Evolutionary conservation across 2,113 vertebrate species (phyloP).

Genomic region (Callopanchax toddi): DNA sequence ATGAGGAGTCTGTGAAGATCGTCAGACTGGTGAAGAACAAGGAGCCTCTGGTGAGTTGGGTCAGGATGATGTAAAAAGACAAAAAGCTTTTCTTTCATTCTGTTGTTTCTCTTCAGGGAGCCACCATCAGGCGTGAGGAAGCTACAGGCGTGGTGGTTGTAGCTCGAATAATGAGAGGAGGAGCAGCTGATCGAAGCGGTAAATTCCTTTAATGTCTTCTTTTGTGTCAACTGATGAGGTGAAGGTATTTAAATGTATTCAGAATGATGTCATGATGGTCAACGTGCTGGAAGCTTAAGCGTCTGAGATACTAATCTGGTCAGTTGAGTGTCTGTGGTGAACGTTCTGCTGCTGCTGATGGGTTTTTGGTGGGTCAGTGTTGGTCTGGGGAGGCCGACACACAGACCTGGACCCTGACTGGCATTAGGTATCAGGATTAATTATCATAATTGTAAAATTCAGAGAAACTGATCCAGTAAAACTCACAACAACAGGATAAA

Average conservation of each 20-base stretch:
- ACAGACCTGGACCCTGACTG: no score
- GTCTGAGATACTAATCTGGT: no score
- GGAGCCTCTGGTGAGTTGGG: conserved; percentile 88
- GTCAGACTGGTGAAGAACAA: conserved; percentile 96
- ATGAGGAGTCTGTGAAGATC: conserved; percentile 97
- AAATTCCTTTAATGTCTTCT: conserved; percentile 29
- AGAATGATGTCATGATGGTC: no score
- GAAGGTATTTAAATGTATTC: no score
- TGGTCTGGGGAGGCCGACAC: no score
- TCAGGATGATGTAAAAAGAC: background rate
- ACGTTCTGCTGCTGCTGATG: no score
- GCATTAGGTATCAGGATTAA: background rate
- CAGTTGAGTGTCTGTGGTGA: no score
- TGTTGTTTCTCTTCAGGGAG: conserved; percentile 80
- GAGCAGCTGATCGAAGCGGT: conserved; percentile 94
- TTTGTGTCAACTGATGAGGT: background rate
- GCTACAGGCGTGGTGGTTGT: conserved; percentile 88
- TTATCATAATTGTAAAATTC: no score
- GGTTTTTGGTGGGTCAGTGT: no score
- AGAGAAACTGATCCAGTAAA: background rate
- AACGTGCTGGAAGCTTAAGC: no score
- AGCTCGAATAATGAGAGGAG: conserved; percentile 95
- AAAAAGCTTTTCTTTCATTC: background rate
- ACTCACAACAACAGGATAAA: background rate
- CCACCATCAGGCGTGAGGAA: conserved; percentile 93